Conservation (phyloP, 2,797 vertebrate genomes). For the Percopsis omiscomaycus region DNA sequence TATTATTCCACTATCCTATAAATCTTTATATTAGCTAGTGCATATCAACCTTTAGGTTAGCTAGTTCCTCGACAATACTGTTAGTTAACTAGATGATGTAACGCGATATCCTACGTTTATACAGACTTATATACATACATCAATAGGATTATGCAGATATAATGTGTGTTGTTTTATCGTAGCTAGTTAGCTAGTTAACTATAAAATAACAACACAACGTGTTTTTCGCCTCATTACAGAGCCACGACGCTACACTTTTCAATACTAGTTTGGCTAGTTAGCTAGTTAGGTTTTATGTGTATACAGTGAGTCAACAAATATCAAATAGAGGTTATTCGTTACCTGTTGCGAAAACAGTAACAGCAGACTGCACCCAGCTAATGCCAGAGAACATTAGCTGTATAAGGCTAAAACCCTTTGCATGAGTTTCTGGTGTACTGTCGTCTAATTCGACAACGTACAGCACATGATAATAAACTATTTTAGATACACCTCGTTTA, state of each 20-base stretch:
- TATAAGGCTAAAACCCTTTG: neutral
- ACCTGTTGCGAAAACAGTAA: neutral
- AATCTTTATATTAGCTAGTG: too few species aligned
- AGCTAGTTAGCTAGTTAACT: constrained; percentile 35
- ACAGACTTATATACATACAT: too few species aligned
- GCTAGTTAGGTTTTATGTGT: neutral
- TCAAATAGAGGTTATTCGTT: too few species aligned
- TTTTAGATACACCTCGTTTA: constrained; percentile 1
- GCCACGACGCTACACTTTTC: neutral
- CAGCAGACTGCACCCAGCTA: neutral
- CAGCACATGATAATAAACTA: constrained; percentile 7
- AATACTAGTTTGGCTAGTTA: constrained; percentile 10
- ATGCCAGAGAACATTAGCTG: neutral
- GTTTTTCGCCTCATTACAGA: constrained; percentile 2
- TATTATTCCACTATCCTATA: too few species aligned
- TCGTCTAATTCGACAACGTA: neutral
- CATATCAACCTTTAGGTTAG: too few species aligned
- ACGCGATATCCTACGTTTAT: too few species aligned
- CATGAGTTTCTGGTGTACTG: neutral
- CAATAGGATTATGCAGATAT: too few species aligned
- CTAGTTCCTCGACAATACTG: too few species aligned
- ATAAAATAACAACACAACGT: neutral
- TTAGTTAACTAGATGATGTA: too few species aligned
- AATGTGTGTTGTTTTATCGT: too few species aligned
- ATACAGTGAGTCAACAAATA: neutral